These are phyloP conservation scores for Takifugu flavidus DNA, from an alignment of 2,113 vertebrate genomes.

Conservation along the genomic window DNA sequence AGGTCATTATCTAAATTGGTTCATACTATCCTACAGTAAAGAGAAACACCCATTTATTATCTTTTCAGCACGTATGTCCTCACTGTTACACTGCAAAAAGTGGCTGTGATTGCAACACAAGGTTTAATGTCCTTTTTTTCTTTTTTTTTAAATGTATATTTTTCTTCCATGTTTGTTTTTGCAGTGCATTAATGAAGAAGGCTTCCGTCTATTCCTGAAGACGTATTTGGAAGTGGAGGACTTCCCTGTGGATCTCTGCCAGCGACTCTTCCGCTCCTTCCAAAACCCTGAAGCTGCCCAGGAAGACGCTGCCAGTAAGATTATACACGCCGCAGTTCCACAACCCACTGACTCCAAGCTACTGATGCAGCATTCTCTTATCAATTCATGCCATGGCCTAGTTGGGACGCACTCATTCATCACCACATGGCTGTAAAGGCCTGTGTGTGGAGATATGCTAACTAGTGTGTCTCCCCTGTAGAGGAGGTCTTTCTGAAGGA, in stretches of 20 bases:
- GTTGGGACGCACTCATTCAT: conserved; percentile 33
- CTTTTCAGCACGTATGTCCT: too few relatives aligned
- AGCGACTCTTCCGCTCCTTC: conserved; percentile 84
- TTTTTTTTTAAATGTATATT: neutral
- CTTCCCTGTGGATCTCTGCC: conserved; percentile 78
- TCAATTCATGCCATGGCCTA: conserved; percentile 37
- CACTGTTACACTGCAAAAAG: too few relatives aligned
- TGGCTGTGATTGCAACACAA: neutral
- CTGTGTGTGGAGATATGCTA: conserved; percentile 22
- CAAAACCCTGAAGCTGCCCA: conserved; percentile 68
- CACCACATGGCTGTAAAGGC: conserved; percentile 12
- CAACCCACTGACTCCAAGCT: conserved; percentile 22
- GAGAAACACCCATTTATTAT: too few relatives aligned
- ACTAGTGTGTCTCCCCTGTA: conserved; percentile 26
- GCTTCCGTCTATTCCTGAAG: conserved; percentile 82
- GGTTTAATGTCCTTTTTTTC: neutral
- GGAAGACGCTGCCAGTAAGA: conserved; percentile 62
- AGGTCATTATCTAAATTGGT: neutral
- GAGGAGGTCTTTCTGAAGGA: conserved; percentile 83
- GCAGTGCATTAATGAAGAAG: conserved; percentile 82
- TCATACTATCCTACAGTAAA: neutral
- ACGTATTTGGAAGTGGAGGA: conserved; percentile 82
- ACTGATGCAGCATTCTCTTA: conserved; percentile 25
- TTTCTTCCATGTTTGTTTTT: neutral
- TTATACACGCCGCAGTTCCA: conserved; percentile 16